Percentiles rank a stretch among this genome's conserved stretches.
Conservation (phyloP, 2,113 vertebrate genomes). For the Synodontis membranacea region DNA sequence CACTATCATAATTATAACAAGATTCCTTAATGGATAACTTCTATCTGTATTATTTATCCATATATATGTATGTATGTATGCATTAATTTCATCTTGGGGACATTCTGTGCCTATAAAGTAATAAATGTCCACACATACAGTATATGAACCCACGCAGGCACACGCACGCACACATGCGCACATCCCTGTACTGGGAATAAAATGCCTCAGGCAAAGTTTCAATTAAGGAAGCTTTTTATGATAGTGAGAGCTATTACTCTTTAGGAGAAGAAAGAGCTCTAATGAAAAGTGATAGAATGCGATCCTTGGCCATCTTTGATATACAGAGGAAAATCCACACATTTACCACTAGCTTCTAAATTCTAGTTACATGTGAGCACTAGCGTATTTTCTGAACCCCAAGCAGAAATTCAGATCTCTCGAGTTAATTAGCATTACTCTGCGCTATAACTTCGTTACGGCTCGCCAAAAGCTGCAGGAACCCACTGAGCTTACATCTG, state of each 20-base stretch:
- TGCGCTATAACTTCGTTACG: conserved; percentile 47
- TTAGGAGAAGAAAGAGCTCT: conserved; percentile 38
- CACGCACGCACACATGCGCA: background rate
- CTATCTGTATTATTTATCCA: too few species aligned
- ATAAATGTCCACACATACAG: background rate
- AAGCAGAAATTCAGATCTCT: conserved; percentile 32
- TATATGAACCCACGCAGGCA: background rate
- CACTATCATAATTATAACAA: background rate
- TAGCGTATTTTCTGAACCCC: background rate
- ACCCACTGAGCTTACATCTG: conserved; percentile 60
- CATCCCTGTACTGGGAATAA: conserved; percentile 17
- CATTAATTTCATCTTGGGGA: too few species aligned
- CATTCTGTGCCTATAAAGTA: background rate
- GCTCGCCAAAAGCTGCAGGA: conserved; percentile 32
- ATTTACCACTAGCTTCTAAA: conserved; percentile 11
- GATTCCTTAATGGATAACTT: background rate
- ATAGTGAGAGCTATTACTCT: conserved; percentile 31
- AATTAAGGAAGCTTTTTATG: conserved; percentile 47
- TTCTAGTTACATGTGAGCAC: conserved; percentile 28
- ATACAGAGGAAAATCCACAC: background rate
- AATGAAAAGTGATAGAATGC: conserved; percentile 41
- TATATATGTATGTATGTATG: too few species aligned
- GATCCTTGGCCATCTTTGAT: conserved; percentile 29
- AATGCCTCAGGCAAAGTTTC: conserved; percentile 43
- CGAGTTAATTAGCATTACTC: conserved; percentile 51